Evolutionary conservation across 2,113 vertebrate species (phyloP).

Genomic region (Atherinomorus stipes): DNA sequence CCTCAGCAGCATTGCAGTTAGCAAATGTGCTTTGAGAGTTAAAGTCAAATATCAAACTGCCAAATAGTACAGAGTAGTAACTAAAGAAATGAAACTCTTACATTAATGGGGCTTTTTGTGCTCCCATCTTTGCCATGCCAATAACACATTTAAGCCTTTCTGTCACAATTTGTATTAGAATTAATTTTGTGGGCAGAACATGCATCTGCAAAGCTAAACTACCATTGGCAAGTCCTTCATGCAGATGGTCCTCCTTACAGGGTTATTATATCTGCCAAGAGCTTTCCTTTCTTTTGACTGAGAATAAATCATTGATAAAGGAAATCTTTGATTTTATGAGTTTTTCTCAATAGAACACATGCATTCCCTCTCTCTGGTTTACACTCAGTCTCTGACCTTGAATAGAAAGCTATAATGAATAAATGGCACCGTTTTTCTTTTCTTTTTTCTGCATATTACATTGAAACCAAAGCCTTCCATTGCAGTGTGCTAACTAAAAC

Average conservation of each 20-base stretch:
- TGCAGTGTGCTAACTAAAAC: neutral
- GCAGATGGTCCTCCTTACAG: conserved; percentile 49
- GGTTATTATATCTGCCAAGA: conserved; percentile 43
- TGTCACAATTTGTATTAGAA: conserved; percentile 35
- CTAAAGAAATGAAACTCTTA: conserved; percentile 38
- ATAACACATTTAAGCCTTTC: conserved; percentile 44
- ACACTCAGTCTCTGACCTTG: neutral
- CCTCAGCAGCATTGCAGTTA: conserved; percentile 23
- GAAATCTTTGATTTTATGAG: conserved; percentile 12
- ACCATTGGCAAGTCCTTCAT: conserved; percentile 49
- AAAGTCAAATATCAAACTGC: conserved; percentile 1
- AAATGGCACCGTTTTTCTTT: neutral
- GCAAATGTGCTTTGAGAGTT: conserved; percentile 8
- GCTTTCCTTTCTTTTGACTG: conserved; percentile 13
- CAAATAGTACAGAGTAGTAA: conserved; percentile 13
- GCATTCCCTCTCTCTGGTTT: neutral
- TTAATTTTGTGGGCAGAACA: conserved; percentile 51
- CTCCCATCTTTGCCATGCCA: conserved; percentile 33
- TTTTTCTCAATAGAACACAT: neutral
- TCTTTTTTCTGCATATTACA: neutral
- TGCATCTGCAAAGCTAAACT: conserved; percentile 46
- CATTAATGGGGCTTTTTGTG: conserved; percentile 31
- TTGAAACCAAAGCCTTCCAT: neutral
- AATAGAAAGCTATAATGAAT: neutral
- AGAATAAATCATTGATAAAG: conserved; percentile 30